A percentile compares a stretch with the other conserved stretches of the same genome.
These are phyloP conservation scores for Sisor rabdophorus DNA, from an alignment of 2,113 vertebrate genomes.

Conservation along the genomic window DNA sequence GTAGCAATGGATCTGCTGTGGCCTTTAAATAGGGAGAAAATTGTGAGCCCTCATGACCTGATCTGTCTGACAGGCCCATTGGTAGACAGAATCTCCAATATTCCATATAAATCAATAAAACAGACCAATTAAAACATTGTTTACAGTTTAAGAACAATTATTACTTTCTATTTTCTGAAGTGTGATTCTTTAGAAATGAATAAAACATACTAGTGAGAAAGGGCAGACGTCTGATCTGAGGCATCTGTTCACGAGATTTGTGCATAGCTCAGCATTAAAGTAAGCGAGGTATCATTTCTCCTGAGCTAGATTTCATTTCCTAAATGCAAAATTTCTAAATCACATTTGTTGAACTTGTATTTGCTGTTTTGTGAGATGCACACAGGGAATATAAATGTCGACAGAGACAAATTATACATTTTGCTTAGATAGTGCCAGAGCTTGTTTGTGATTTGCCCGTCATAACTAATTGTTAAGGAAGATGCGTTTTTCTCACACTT, in stretches of 20 bases:
- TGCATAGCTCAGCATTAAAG: conserved; percentile 22
- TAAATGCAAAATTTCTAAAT: not conserved
- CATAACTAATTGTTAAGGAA: conserved; percentile 36
- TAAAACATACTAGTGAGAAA: conserved; percentile 21
- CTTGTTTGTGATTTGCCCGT: conserved; percentile 49
- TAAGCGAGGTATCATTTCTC: conserved; percentile 38
- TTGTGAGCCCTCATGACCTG: not conserved
- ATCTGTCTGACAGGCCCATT: not conserved
- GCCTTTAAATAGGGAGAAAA: not conserved
- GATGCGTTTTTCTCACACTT: conserved; percentile 28
- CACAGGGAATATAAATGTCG: conserved; percentile 37
- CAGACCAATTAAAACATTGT: not conserved
- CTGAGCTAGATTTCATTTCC: conserved; percentile 42
- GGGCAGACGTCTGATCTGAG: conserved; percentile 15
- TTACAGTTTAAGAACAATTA: conserved; percentile 3
- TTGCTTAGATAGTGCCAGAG: conserved; percentile 32
- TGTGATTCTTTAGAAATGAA: conserved; percentile 19
- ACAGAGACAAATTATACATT: conserved; percentile 35
- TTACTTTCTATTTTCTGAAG: conserved; percentile 5
- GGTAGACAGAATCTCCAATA: not conserved
- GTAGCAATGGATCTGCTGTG: not conserved
- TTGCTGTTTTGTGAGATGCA: conserved; percentile 40
- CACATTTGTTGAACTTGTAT: conserved; percentile 29
- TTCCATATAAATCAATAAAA: not conserved
- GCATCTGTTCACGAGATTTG: conserved; percentile 11